These are phyloP conservation scores for Drosophila austrosaltans DNA, from an alignment of 2,888 invertebrate species.

Conservation along the genomic window DNA sequence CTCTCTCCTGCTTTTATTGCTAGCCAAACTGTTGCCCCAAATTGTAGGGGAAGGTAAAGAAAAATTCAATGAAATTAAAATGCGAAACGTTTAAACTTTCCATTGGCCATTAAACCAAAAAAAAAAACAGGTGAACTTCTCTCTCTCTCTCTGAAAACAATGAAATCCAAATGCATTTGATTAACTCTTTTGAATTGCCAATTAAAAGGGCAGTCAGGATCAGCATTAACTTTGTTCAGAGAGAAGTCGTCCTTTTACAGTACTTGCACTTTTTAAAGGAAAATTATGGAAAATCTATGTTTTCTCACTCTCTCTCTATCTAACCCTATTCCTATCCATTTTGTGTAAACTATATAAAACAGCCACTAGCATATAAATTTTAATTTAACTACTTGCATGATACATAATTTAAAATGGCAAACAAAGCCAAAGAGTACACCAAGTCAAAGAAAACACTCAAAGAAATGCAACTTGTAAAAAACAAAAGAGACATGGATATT, in stretches of 20 bases:
- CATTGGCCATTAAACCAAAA: constrained; percentile 32
- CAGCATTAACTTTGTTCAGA: constrained; percentile 16
- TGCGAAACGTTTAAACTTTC: constrained; percentile 44
- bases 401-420: constrained; percentile 62
- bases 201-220: constrained; percentile 51
- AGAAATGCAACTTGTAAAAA: neutral
- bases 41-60: constrained; percentile 3
- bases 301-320: neutral
- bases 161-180: constrained; percentile 64
- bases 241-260: neutral
- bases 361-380: constrained; percentile 64
- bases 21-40: constrained; percentile 62
- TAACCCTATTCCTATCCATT: constrained; percentile 19
- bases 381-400: constrained; percentile 62
- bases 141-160: constrained; percentile 45
- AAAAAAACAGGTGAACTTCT: constrained; percentile 14
- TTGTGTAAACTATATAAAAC: constrained; percentile 53
- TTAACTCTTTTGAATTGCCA: constrained; percentile 67
- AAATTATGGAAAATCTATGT: constrained; percentile 37
- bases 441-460: neutral
- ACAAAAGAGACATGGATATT: too few relatives aligned
- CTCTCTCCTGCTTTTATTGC: constrained; percentile 67
- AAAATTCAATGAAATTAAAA: constrained; percentile 62
- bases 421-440: neutral
- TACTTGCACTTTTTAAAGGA: neutral